Conservation (phyloP, 2,113 vertebrate species). For the Heterochromis multidens region DNA sequence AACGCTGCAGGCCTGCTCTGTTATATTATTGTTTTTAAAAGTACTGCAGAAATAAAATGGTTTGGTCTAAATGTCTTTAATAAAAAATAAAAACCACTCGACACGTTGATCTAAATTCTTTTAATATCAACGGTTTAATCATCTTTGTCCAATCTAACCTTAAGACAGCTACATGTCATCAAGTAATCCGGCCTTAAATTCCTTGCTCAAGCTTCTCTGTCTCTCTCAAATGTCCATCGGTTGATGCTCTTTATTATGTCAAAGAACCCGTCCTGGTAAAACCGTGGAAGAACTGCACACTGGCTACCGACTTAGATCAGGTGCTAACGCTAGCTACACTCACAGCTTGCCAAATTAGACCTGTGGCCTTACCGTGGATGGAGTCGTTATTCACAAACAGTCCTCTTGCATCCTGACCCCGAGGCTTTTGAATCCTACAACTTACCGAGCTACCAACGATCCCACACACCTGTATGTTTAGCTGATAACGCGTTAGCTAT, state of each 20-base stretch:
- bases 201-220: background rate
- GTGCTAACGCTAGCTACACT: background rate
- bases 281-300: background rate
- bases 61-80: too few species aligned
- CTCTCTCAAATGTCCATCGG: background rate
- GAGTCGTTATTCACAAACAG: slow-evolving; percentile 29
- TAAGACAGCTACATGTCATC: background rate
- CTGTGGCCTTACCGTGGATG: slow-evolving; percentile 31
- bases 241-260: background rate
- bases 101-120: background rate
- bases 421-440: background rate
- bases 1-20: background rate
- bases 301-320: background rate
- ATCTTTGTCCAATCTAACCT: background rate
- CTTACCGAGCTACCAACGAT: background rate
- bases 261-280: background rate
- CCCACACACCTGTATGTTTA: background rate
- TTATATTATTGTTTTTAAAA: too few species aligned
- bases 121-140: background rate
- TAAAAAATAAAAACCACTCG: background rate
- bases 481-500: background rate
- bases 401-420: slow-evolving; percentile 42
- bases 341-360: background rate
- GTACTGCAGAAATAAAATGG: too few species aligned
- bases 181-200: background rate